Evolutionary conservation across 2,797 vertebrate species (phyloP).

Genomic region (Ispidina picta): DNA sequence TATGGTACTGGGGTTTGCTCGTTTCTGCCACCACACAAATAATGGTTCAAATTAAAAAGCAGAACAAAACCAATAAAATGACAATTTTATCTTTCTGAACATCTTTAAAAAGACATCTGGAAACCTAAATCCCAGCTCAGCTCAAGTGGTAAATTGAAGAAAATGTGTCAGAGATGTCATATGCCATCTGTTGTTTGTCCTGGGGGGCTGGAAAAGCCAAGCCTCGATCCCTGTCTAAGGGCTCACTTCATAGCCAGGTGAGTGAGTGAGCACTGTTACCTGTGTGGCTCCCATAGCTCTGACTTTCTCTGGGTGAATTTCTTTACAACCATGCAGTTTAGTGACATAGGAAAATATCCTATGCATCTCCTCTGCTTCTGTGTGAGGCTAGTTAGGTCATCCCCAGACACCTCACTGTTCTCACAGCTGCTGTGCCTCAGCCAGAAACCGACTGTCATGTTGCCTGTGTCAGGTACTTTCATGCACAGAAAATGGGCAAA

Average conservation of each 20-base stretch:
- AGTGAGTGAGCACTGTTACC: accelerated
- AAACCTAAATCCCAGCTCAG: not conserved
- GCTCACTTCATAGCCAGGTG: not conserved
- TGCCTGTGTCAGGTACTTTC: not conserved
- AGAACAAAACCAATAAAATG: not conserved
- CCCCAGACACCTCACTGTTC: not conserved
- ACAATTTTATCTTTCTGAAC: not conserved
- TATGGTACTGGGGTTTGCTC: not conserved
- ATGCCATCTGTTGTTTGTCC: not conserved
- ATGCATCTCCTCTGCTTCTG: not conserved
- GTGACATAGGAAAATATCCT: not conserved
- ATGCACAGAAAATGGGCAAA: not conserved
- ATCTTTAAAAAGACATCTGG: not conserved
- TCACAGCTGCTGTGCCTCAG: not conserved
- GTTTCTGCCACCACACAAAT: not conserved
- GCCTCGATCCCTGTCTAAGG: not conserved
- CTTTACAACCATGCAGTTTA: not conserved
- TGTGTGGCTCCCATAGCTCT: not conserved
- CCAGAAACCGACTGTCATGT: accelerated
- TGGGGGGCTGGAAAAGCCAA: not conserved
- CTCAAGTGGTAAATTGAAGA: not conserved
- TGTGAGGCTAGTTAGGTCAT: not conserved
- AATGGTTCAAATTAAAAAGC: not conserved
- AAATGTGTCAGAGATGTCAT: not conserved
- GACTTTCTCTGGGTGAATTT: not conserved